Evolutionary conservation across 2,888 invertebrate genomes (phyloP).

Genomic region (Heliconius sara): DNA sequence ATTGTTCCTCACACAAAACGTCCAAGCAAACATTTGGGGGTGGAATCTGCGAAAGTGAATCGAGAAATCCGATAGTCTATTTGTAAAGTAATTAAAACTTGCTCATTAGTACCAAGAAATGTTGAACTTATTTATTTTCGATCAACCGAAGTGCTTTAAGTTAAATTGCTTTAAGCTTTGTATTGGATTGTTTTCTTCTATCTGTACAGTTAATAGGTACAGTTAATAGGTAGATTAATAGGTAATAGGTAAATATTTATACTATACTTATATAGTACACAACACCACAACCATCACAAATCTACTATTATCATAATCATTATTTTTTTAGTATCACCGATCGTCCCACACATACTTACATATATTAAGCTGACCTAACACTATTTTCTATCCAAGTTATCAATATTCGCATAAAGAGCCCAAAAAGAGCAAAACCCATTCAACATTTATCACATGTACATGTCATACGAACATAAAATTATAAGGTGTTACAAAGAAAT

Average conservation of each 20-base stretch:
- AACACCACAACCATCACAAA: too few species aligned
- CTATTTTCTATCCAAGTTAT: not conserved
- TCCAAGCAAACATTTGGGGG: slow-evolving; percentile 9
- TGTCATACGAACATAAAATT: slow-evolving; percentile 31
- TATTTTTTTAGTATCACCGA: too few species aligned
- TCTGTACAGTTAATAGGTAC: slow-evolving; percentile 37
- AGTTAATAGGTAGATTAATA: slow-evolving; percentile 39
- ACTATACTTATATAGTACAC: too few species aligned
- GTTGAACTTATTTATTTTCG: slow-evolving; percentile 52
- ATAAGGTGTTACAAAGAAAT: slow-evolving; percentile 34
- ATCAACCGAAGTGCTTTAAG: slow-evolving; percentile 51
- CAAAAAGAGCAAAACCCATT: not conserved
- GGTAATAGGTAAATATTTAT: not conserved
- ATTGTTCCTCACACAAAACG: slow-evolving; percentile 2
- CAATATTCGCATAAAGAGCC: slow-evolving; percentile 1
- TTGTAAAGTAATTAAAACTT: slow-evolving; percentile 56
- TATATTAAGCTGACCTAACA: not conserved
- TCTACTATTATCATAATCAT: too few species aligned
- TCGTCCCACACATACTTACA: too few species aligned
- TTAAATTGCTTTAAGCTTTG: slow-evolving; percentile 52
- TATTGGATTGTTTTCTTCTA: slow-evolving; percentile 43
- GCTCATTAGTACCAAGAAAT: slow-evolving; percentile 52
- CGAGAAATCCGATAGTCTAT: slow-evolving; percentile 45
- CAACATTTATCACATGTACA: slow-evolving; percentile 14
- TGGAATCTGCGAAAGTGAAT: slow-evolving; percentile 38